Percentiles rank a stretch among this genome's conserved stretches.
Conservation (phyloP, 2,797 vertebrate genomes). For the Adrianichthys oophorus region DNA sequence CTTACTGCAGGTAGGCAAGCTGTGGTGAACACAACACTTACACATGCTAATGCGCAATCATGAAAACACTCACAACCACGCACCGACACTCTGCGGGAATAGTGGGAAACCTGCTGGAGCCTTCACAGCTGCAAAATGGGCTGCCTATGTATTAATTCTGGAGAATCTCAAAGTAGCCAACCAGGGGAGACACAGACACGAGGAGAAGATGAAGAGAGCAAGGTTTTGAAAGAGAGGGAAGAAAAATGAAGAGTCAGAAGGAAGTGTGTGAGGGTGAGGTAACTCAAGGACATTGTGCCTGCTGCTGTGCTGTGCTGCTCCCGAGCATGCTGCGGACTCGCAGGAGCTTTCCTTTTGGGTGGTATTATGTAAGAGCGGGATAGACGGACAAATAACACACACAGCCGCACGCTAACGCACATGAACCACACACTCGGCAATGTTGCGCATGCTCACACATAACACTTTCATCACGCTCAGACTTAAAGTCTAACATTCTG, state of each 20-base stretch:
- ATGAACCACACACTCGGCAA: constrained; percentile 4
- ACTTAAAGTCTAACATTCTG: constrained; percentile 48
- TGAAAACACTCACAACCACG: constrained; percentile 19
- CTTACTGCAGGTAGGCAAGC: constrained; percentile 62
- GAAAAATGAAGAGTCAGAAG: constrained; percentile 26
- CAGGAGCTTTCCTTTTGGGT: constrained; percentile 72
- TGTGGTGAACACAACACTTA: constrained; percentile 20
- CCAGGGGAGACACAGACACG: constrained; percentile 50
- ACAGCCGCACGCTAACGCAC: constrained; percentile 22
- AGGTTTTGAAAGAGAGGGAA: constrained; percentile 12
- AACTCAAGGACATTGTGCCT: constrained; percentile 76
- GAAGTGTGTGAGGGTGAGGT: constrained; percentile 60
- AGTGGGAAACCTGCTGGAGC: constrained; percentile 32
- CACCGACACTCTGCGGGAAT: constrained; percentile 29
- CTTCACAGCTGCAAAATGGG: constrained; percentile 37
- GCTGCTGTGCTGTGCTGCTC: constrained; percentile 67
- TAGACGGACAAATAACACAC: constrained; percentile 60
- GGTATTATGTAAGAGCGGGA: constrained; percentile 74
- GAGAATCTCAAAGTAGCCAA: constrained; percentile 48
- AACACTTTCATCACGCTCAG: constrained; percentile 10
- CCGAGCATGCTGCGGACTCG: constrained; percentile 73
- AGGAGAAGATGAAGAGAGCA: constrained; percentile 21
- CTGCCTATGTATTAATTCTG: constrained; percentile 36
- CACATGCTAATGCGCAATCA: constrained; percentile 10
- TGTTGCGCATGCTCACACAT: too few species aligned